phyloP scores from a whole-genome alignment of 64 coral and sea anemone species.

The Actinia equina region DNA sequence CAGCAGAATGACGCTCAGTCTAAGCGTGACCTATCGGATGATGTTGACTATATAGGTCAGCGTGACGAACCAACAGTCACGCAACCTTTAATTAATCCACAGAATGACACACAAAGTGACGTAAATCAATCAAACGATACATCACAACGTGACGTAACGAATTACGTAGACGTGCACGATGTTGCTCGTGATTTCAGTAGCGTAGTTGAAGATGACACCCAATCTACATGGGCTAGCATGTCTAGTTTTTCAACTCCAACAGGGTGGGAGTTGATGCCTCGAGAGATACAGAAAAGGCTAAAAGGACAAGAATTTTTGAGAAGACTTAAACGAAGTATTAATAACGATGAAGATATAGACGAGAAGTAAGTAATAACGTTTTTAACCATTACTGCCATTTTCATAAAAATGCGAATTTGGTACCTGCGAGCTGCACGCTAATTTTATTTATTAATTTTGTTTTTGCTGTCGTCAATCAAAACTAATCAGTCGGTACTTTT shows the following conservation, averaged over 20 bases:
- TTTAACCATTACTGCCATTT: not conserved
- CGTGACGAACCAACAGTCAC: not conserved
- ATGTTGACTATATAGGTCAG: not conserved
- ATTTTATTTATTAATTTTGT: no score
- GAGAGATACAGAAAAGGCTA: constrained; percentile 22
- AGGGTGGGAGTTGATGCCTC: constrained; percentile 36
- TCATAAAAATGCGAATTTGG: no score
- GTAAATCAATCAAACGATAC: not conserved
- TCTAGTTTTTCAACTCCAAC: not conserved
- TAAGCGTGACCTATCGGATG: no score
- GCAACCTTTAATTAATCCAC: no score
- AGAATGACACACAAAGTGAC: not conserved
- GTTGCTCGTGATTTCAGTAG: not conserved
- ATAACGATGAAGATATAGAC: constrained; percentile 22
- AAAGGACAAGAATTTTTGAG: constrained; percentile 64
- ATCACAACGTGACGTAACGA: not conserved
- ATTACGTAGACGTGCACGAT: not conserved
- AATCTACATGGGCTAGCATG: not conserved
- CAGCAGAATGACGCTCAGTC: no score
- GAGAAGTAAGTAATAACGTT: not conserved
- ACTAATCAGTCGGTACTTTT: no score
- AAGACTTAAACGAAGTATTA: constrained; percentile 38
- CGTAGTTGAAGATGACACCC: not conserved
- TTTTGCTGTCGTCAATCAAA: no score
- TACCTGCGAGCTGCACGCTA: no score